These are phyloP conservation scores for Megalurothrips usitatus DNA, from an alignment of 2,888 invertebrate species.

Conservation along the genomic window DNA sequence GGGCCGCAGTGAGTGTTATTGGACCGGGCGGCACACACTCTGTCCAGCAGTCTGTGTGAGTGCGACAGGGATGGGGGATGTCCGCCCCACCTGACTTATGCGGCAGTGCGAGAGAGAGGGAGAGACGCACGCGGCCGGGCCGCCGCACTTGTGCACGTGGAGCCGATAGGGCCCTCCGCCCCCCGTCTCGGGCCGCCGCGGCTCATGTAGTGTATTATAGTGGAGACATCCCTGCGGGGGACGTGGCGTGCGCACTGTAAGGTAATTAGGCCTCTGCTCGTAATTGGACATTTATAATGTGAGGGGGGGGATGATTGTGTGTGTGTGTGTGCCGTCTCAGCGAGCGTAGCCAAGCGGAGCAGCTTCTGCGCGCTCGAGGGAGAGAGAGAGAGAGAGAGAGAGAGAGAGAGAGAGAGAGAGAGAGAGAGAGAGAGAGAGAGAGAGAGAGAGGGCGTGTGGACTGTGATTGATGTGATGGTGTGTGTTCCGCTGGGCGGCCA, in stretches of 20 bases:
- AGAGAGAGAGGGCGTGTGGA: slow-evolving; percentile 8
- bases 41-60: no score
- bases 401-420: slow-evolving; percentile 28
- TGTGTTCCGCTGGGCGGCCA: not conserved
- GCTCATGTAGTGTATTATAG: not conserved
- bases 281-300: slow-evolving; percentile 11
- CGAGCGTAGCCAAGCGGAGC: no score
- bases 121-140: no score
- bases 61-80: not conserved
- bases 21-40: not conserved
- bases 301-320: not conserved
- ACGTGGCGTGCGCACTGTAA: not conserved
- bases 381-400: no score
- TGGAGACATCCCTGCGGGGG: not conserved
- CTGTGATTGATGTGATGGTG: not conserved
- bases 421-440: slow-evolving; percentile 27
- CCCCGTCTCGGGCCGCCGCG: not conserved
- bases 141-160: no score
- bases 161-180: no score
- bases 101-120: no score
- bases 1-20: not conserved
- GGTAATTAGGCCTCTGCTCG: not conserved
- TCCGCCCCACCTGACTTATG: no score
- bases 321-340: not conserved
- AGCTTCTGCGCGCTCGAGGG: no score